Base-by-base conservation (phyloP, 2,797 vertebrate species). In the Gallinago nigripennis region DNA sequence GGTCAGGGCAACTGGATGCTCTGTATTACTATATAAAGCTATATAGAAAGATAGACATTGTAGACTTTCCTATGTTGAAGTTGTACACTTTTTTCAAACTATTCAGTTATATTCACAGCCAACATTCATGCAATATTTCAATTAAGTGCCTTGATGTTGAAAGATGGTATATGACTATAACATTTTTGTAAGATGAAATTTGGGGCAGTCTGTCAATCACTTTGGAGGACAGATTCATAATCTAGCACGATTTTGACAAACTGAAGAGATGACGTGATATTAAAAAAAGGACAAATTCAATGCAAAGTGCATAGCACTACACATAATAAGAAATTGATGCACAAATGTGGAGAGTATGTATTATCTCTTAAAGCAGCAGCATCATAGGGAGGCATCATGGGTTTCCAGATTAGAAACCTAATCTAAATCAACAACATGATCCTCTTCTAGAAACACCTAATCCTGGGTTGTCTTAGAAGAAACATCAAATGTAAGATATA, bases 311-410 rank as follows among this genome's bases (percentile, higher is more conserved):
- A 1, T 30, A 69, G 43, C 14, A 3, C 21, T 25, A 19, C 23
- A 31, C 6, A 21, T 17, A 70, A 39, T n/a, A 89, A 84, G 33
- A 81, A 72, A 69, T 35, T 0, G 0, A n/a, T 60, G 23, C 8
- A 57, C 12, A 56, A 35, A 56, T 30, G 19, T 69, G 46, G 31
- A 81, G 15, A 69, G 30, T 8, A 43, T 46, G 24, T 27, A 28
- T 73, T 81, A 46, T 43, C 13, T 84, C 43, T 56, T 7, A 3
- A 68, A 48, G 46, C 6, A 69, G 24, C 20, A 80, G 25, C 21
- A 73, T 25, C 7, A 11, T 25, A 35, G 19, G 64, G 45, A 77
- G 9, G 15, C 12, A 70, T 24, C 14, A 24, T 10, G 31, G 9
- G 5, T 48, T 65, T 61, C 8, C 21, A 65, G 57, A 77, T 51